phyloP scores from a whole-genome alignment of 2,797 vertebrate species.

The Poeciliopsis gracilis region DNA sequence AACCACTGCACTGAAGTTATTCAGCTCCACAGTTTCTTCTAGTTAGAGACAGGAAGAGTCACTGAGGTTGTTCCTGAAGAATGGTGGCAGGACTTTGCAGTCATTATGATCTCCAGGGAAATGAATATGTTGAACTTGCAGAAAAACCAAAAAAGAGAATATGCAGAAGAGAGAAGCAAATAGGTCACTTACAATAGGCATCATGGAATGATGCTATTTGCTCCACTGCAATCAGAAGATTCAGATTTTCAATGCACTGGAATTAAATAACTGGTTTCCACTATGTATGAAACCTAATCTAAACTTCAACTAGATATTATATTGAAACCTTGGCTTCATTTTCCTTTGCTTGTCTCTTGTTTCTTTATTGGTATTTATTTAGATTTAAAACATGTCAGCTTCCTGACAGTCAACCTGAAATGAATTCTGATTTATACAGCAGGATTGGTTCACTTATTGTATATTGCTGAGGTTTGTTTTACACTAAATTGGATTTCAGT shows the following conservation, averaged over 20 bases:
- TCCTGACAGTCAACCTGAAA: neutral
- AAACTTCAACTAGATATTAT: neutral
- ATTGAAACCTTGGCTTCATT: neutral
- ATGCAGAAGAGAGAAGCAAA: neutral
- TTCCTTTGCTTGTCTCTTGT: neutral
- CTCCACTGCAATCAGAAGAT: neutral
- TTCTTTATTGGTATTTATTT: neutral
- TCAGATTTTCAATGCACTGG: neutral
- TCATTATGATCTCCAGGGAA: neutral
- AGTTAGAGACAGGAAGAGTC: neutral
- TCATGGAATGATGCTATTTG: neutral
- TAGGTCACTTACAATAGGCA: neutral
- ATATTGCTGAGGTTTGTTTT: neutral
- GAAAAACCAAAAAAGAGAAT: neutral
- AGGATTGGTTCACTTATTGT: neutral
- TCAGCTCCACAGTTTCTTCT: too few relatives aligned
- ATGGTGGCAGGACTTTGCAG: neutral
- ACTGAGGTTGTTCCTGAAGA: neutral
- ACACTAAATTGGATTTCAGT: neutral
- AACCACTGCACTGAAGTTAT: neutral
- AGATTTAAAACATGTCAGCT: neutral
- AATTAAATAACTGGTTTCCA: neutral
- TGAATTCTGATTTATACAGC: neutral
- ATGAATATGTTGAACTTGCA: neutral
- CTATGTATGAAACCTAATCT: neutral